phyloP scores from a whole-genome alignment of 2,113 vertebrate species.

The Phainopepla nitens region DNA sequence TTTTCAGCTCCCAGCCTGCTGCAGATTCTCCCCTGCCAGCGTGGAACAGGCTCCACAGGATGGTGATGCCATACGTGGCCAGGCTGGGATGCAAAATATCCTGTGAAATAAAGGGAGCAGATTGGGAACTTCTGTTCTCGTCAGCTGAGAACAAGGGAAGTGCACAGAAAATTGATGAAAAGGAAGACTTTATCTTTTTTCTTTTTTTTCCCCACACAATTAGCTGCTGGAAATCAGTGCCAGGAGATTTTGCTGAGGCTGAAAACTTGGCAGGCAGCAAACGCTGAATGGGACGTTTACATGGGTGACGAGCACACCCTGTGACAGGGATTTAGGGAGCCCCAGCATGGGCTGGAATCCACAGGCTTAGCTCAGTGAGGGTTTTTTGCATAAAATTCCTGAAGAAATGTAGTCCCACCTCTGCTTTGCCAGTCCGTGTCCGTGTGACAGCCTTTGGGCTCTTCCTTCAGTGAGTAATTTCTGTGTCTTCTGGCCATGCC shows the following conservation, averaged over 20 bases:
- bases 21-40: not conserved
- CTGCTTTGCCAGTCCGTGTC: fast-evolving
- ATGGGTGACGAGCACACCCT: not conserved
- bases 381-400: not conserved
- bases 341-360: not conserved
- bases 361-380: not conserved
- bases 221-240: not conserved
- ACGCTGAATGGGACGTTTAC: fast-evolving
- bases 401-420: not conserved
- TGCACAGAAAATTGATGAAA: not conserved
- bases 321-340: not conserved
- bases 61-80: not conserved
- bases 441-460: not conserved
- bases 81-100: not conserved
- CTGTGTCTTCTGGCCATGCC: not conserved
- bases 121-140: not conserved
- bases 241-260: not conserved
- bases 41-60: not conserved
- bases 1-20: not conserved
- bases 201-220: not conserved
- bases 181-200: not conserved
- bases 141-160: not conserved
- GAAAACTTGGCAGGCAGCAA: not conserved
- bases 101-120: not conserved
- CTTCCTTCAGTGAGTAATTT: not conserved